Conservation (phyloP, 2,113 vertebrate species). For the Burhinus oedicnemus region DNA sequence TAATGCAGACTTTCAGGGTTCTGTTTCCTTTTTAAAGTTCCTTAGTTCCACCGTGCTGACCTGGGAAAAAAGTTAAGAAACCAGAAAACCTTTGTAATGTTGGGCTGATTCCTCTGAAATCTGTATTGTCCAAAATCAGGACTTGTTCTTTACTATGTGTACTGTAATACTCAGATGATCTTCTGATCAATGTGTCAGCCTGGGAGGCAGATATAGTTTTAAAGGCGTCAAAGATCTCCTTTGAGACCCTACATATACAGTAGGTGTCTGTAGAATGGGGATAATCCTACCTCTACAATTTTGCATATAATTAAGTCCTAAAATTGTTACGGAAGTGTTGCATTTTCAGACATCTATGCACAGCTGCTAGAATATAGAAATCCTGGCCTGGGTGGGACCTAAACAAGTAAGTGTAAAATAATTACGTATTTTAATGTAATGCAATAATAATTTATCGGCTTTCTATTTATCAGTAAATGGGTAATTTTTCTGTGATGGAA, state of each 20-base stretch:
- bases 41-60: neutral
- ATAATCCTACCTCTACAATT: neutral
- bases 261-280: neutral
- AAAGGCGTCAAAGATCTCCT: neutral
- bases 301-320: neutral
- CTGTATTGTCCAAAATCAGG: neutral
- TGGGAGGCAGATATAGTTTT: neutral
- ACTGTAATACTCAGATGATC: neutral
- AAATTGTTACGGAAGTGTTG: neutral
- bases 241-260: neutral
- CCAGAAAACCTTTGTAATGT: neutral
- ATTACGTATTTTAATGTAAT: neutral
- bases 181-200: neutral
- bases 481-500: neutral
- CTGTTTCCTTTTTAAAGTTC: neutral
- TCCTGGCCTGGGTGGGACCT: fast-evolving
- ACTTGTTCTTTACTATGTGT: neutral
- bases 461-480: neutral
- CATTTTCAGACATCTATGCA: neutral
- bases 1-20: neutral
- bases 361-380: neutral
- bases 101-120: neutral
- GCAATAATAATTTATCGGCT: neutral
- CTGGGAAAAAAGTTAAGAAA: neutral
- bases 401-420: neutral